Evolutionary conservation across 64 coral and sea anemone species (phyloP), one percentile per base, ranked within the genome.

Genomic region (Astreopora myriophthalma): DNA sequence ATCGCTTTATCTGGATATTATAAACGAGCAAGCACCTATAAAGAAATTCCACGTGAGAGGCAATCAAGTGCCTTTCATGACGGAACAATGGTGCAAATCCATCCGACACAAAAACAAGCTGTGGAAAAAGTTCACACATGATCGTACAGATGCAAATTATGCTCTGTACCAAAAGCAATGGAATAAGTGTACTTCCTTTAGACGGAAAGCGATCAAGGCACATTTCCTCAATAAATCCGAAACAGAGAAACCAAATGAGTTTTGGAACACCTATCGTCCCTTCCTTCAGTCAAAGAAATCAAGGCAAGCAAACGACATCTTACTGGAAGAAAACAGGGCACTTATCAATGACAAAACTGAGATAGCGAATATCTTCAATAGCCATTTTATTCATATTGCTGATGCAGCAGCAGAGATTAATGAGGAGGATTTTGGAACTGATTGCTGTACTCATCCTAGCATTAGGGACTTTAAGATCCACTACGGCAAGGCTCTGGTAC

Each of bases 91-190:
- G 76, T 60, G 89, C 63, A 91, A 91, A 84, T 28, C 89, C 46
- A 91, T 84, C 20, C 66, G 68, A 13, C 49, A 91, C 49, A 73
- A 68, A 84, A 91, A 84, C 37, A 84, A 73, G 66, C 79, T 91
- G 28, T 91, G 89, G 89, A 91, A 84, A 74, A 84, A 83, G 2
- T 91, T 84, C 78, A 84, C 27, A 33, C 77, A 62, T 72, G 66
- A 84, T 34, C 76, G 78, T 1, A 91, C 89, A 24, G 89, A 91
- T 73, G 48, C 67, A 51, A 91, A 91, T 91, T 91, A 91, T 71
- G 67, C 77, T 8, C 38, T 57, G 9, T 91, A 91, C 48, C 8
- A 46, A 73, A 38, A 34, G 22, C 89, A 91, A 73, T 8, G 77
- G 68, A 84, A 84, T 38, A 92, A 63, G 23, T 85, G 89, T 34